Conservation (phyloP, 2,888 invertebrate species). For the Epinotia ramella region DNA sequence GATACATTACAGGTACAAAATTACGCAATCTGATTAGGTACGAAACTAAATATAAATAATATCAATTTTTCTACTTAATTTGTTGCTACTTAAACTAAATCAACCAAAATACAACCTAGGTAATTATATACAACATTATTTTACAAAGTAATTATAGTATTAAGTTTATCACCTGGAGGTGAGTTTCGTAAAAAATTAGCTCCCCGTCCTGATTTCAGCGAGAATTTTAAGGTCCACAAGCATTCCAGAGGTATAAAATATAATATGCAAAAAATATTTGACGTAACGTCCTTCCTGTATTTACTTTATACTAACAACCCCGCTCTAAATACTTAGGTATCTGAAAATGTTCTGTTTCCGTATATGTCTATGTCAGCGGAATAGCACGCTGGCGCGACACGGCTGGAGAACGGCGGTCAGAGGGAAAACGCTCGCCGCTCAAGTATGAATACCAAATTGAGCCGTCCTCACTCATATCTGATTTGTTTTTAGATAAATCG, state of each 20-base stretch:
- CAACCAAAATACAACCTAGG: conserved; percentile 10
- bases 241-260: conserved; percentile 9
- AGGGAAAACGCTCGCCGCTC: neutral
- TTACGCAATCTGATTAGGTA: neutral
- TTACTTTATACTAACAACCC: neutral
- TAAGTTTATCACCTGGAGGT: neutral
- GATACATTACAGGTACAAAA: conserved; percentile 15
- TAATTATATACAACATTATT: conserved; percentile 16
- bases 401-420: neutral
- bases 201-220: neutral
- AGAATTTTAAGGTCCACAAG: neutral
- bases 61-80: neutral
- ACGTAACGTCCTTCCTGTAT: neutral
- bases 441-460: neutral
- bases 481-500: neutral
- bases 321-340: neutral
- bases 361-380: neutral
- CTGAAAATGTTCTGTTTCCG: neutral
- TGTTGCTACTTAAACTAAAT: conserved; percentile 12
- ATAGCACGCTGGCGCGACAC: neutral
- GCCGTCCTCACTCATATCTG: neutral
- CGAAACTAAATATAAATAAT: neutral
- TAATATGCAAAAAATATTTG: conserved; percentile 18
- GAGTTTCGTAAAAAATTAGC: neutral
- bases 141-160: conserved; percentile 1